Evolutionary conservation across 2,888 invertebrate species (phyloP).

Genomic region (Mythimna ferrago): DNA sequence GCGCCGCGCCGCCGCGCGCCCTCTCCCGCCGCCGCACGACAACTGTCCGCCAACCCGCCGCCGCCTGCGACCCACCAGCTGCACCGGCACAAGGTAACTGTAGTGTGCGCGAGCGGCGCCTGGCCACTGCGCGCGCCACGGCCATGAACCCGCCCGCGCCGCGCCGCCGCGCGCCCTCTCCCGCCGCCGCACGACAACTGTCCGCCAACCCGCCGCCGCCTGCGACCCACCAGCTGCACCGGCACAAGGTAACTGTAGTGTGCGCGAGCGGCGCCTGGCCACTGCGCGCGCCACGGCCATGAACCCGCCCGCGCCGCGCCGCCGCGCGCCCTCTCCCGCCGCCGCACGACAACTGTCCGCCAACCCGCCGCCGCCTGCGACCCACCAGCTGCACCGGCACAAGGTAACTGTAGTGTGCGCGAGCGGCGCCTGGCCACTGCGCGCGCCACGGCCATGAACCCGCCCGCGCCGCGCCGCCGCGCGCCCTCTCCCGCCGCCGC

Average conservation of each 20-base stretch:
- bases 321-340: no score
- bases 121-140: constrained; percentile 41
- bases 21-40: constrained; percentile 86
- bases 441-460: constrained; percentile 90
- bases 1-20: constrained; percentile 91
- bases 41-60: constrained; percentile 90
- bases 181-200: constrained; percentile 86
- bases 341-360: no score
- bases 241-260: background rate
- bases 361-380: constrained; percentile 74
- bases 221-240: background rate
- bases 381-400: constrained; percentile 64
- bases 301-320: constrained; percentile 92
- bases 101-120: no score
- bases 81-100: background rate
- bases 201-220: constrained; percentile 89
- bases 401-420: no score
- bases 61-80: background rate
- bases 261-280: no score
- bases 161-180: constrained; percentile 87
- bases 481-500: no score
- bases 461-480: constrained; percentile 87
- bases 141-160: constrained; percentile 94
- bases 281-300: constrained; percentile 74
- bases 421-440: no score